Base-by-base conservation (phyloP, 2,797 vertebrate species). In the Otus scops region DNA sequence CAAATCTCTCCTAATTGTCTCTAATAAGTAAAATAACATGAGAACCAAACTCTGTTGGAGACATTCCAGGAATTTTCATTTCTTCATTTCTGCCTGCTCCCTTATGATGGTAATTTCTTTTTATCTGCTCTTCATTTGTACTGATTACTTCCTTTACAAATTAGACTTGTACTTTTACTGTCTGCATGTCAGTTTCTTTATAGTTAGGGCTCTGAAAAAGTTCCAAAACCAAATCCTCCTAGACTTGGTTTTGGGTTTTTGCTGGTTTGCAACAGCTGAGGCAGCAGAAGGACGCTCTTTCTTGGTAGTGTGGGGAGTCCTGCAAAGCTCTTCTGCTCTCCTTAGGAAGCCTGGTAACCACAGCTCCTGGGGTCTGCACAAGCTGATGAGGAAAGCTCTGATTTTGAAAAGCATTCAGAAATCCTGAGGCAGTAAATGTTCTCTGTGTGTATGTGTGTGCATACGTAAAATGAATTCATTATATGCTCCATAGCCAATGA, bases 101-200 rank as follows among this genome's bases (percentile, higher is more conserved):
- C 57, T 85, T 85, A 56, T 34, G n/a, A 79, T 69, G 63, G 28
- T 13, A 90, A 93, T 93, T 94, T 93, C 90, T 95, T 95, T 95
- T 93, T 89, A 79, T 93, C 86, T 90, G 57, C 54, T 93, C 74
- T 89, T 95, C 63, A 82, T 91, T 93, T 95, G 74, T 87, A 79
- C 73, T 82, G 88, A 94, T 96, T 93, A 47, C 54, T 91, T 94
- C 78, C 71, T 45, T 80, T 85, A 78, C 70, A 89, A 85, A 91
- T 95, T 92, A 88, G 47, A 91, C 39, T 16, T 74, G 64, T 71
- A 60, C n/a, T 83, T 95, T 79, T 53, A 69, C 43, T 70, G 48
- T 15, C 24, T 74, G 38, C 43, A 16, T 36, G 21, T 73, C 83
- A 60, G 27, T 57, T 91, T 78, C 84, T 76, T 85, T 82, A n/a